A percentile compares a stretch with the other conserved stretches of the same genome.
These are phyloP conservation scores for Mesoligia furuncula DNA, from an alignment of 2,888 invertebrate genomes.

Conservation along the genomic window DNA sequence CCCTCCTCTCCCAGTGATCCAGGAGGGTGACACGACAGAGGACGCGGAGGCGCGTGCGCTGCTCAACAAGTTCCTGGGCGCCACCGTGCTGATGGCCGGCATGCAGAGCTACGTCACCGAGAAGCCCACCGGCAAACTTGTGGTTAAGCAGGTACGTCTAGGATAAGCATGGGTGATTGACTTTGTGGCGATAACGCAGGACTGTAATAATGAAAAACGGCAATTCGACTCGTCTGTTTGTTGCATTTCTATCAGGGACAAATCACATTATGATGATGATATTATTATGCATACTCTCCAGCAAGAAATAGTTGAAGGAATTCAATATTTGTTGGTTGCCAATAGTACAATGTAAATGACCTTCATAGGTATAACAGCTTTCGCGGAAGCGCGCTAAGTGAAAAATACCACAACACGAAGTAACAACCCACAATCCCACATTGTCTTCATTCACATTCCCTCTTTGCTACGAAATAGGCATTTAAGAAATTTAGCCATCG, in stretches of 20 bases:
- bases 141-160: constrained; percentile 77
- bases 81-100: constrained; percentile 94
- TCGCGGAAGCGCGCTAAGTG: constrained; percentile 23
- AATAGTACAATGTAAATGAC: constrained; percentile 10
- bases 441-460: constrained; percentile 7
- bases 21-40: constrained; percentile 92
- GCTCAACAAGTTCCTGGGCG: constrained; percentile 95
- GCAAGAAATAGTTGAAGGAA: not conserved
- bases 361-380: constrained; percentile 15
- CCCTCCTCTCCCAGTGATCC: constrained; percentile 86
- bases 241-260: not conserved
- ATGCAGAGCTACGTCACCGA: constrained; percentile 91
- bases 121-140: constrained; percentile 73
- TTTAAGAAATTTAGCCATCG: not conserved
- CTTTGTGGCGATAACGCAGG: not conserved
- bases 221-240: not conserved
- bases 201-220: not conserved
- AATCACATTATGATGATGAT: not conserved
- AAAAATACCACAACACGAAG: not conserved
- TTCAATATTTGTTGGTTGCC: not conserved
- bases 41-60: constrained; percentile 94
- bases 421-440: not conserved
- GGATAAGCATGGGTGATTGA: not conserved
- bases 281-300: not conserved
- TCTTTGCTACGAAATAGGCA: not conserved